Conservation (phyloP, 2,797 vertebrate genomes). For the Microctenopoma stevenorrisi region DNA sequence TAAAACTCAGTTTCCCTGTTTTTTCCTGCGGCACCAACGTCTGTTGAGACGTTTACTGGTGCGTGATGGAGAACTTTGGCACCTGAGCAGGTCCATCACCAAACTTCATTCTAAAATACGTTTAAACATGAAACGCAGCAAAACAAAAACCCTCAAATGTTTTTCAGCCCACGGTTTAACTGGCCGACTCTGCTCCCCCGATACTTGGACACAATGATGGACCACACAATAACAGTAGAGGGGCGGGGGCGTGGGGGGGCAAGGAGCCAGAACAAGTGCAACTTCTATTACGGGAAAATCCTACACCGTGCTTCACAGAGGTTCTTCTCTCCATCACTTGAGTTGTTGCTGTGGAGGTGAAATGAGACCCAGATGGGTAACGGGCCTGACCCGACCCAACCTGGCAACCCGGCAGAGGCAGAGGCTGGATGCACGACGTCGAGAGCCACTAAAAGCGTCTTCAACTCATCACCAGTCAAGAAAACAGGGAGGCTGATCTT, state of each 20-base stretch:
- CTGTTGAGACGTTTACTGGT: slow-evolving; percentile 21
- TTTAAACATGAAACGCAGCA: slow-evolving; percentile 39
- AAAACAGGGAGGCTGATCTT: background rate
- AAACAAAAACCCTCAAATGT: slow-evolving; percentile 57
- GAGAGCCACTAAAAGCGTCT: background rate
- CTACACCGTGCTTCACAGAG: slow-evolving; percentile 71
- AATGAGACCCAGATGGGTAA: slow-evolving; percentile 76
- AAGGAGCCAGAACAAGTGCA: slow-evolving; percentile 21
- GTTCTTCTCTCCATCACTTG: slow-evolving; percentile 64
- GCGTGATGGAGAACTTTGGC: background rate
- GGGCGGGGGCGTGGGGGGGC: background rate
- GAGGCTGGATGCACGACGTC: slow-evolving; percentile 23
- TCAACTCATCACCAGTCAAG: slow-evolving; percentile 4
- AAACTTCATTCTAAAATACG: slow-evolving; percentile 15
- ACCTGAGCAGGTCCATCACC: background rate
- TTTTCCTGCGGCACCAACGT: slow-evolving; percentile 19
- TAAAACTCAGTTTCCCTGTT: slow-evolving; percentile 9
- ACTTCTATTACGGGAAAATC: slow-evolving; percentile 56
- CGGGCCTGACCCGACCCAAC: slow-evolving; percentile 54
- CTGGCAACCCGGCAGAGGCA: slow-evolving; percentile 60
- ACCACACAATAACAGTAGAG: slow-evolving; percentile 1
- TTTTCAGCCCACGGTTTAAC: slow-evolving; percentile 35
- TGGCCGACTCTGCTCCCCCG: slow-evolving; percentile 29
- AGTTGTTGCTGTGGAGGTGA: slow-evolving; percentile 53
- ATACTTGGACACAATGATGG: slow-evolving; percentile 22